Base-by-base conservation (phyloP, 2,797 vertebrate species). In the Cryptoblepharus egeriae region DNA sequence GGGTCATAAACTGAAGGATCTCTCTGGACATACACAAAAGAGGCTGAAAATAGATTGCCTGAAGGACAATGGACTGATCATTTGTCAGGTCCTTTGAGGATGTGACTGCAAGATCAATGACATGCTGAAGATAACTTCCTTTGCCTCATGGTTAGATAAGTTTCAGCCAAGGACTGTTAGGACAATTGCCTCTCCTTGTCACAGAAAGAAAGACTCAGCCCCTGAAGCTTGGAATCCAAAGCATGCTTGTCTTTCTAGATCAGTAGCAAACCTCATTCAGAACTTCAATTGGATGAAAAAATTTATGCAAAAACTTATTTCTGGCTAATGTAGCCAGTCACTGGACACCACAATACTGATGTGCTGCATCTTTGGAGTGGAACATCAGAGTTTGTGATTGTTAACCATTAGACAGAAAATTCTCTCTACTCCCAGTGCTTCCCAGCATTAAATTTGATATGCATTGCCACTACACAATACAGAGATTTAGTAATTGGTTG, bases 401-500 rank as follows among this genome's bases (percentile, higher is more conserved):
- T 28, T 68, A 58, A 16, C 26, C 70, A 70, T 85, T 70, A 69
- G 61, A 60, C 49, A 72, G 58, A 87, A 75, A 42, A 72, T 74
- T 70, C 32, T 61, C n/a, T 85, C 64, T 80, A 28, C 2, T 73
- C 78, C 63, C 28, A 77, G 32, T 16, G 8, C 68, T 85, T 87
- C 20, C 49, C 63, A 73, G 79, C 69, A 61, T 81, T 85, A n/a
- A 80, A 68, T 89, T 75, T 88, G 86, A 80, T 39, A 67, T 52
- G 16, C n/a, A 42, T 57, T 69, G 45, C 61, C 61, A 77, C 22
- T 83, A 73, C 90, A 88, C 30, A 91, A 52, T 71, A 80, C 79
- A 77, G 68, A 61, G 37, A 67, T 83, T 78, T 83, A 55, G 67
- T 88, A 90, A 84, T 67, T 78, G 78, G 26, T 68, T 85, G 57